A percentile compares a stretch with the other conserved stretches of the same genome.
phyloP scores from a whole-genome alignment of 2,888 invertebrate species.

The Nephrotoma appendiculata region DNA sequence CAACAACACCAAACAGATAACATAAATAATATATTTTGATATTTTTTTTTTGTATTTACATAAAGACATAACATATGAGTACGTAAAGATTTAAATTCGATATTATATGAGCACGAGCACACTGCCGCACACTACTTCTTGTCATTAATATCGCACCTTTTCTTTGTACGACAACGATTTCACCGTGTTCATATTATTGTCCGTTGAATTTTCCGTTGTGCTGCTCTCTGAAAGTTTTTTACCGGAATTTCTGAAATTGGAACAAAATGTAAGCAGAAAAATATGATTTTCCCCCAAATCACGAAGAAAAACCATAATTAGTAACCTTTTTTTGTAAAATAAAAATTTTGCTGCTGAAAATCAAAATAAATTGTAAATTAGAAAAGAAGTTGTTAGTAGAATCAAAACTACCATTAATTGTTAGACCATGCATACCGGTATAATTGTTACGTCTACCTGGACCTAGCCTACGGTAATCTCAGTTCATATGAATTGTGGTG shows the following conservation, averaged over 20 bases:
- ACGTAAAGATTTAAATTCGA: neutral
- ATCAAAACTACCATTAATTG: too few relatives aligned
- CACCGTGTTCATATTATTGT: neutral
- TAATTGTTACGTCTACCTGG: neutral
- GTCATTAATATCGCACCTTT: neutral
- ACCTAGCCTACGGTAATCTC: too few relatives aligned
- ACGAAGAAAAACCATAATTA: neutral
- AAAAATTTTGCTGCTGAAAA: neutral
- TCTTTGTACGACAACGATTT: neutral
- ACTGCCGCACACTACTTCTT: neutral
- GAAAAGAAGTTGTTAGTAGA: too few relatives aligned
- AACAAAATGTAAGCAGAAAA: neutral
- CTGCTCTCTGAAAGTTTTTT: neutral
- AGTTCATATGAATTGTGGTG: too few relatives aligned
- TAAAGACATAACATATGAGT: neutral
- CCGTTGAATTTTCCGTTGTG: neutral
- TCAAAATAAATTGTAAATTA: neutral
- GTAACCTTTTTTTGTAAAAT: neutral
- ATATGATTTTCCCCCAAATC: neutral
- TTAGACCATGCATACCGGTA: too few relatives aligned
- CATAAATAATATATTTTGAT: neutral
- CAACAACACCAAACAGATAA: neutral
- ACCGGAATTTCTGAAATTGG: neutral
- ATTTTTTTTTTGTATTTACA: neutral
- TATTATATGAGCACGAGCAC: neutral